Conservation (phyloP, 1,140 invertebrate genomes). For the Paraescarpia echinospica region DNA sequence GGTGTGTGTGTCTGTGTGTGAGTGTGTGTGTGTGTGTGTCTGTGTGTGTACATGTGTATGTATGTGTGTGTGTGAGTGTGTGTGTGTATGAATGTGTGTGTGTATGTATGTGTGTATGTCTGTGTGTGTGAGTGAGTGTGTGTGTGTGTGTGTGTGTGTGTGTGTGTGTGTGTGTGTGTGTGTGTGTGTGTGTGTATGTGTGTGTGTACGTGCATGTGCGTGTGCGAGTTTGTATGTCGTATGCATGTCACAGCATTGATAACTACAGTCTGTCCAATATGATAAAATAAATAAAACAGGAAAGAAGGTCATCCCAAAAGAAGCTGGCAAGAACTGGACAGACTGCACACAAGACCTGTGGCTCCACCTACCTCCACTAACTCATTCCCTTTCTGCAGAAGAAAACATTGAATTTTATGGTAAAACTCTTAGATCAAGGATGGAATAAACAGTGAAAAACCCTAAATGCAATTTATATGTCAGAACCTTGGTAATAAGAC, state of each 20-base stretch:
- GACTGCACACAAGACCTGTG: background rate
- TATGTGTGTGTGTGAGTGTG: background rate
- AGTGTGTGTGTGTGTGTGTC: background rate
- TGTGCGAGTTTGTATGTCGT: background rate
- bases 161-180: slow-evolving; percentile 2
- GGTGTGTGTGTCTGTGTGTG: too few relatives aligned
- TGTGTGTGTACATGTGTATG: background rate
- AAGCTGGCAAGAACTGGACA: background rate
- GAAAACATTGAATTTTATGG: background rate
- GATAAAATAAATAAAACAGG: background rate
- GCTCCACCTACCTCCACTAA: slow-evolving; percentile 3
- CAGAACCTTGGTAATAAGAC: background rate
- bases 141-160: slow-evolving; percentile 3
- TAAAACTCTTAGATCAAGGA: background rate
- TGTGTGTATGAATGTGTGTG: background rate
- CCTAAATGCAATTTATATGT: background rate
- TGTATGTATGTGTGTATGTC: background rate
- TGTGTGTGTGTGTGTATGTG: background rate
- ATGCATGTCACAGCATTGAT: background rate
- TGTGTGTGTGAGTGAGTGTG: background rate
- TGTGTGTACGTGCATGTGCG: background rate
- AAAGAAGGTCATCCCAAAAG: background rate
- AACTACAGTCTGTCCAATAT: background rate
- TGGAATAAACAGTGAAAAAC: background rate
- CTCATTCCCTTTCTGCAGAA: background rate